phyloP scores from a whole-genome alignment of 1,140 invertebrate genomes.

The Macrosteles quadrilineatus region DNA sequence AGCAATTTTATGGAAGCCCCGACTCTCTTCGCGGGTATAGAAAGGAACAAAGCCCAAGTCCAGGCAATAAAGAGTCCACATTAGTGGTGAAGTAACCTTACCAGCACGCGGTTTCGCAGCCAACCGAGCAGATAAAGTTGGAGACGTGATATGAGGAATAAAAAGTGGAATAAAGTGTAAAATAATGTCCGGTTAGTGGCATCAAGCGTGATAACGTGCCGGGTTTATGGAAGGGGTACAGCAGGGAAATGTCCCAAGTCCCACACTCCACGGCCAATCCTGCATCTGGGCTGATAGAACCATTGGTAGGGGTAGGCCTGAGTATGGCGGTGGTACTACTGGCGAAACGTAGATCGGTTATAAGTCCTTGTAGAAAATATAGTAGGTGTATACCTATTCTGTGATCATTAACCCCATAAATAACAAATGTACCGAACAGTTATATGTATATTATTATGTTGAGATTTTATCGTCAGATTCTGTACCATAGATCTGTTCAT shows the following conservation, averaged over 20 bases:
- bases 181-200: slow-evolving; percentile 9
- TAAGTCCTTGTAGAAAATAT: too few relatives aligned
- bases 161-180: slow-evolving; percentile 25
- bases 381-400: too few relatives aligned
- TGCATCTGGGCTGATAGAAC: slow-evolving; percentile 4
- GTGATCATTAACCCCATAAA: too few relatives aligned
- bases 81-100: neutral
- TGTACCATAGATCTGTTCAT: too few relatives aligned
- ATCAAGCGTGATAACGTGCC: neutral
- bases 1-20: too few relatives aligned
- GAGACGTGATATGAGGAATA: slow-evolving; percentile 14
- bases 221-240: slow-evolving; percentile 1
- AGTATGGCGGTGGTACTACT: neutral
- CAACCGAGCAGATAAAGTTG: slow-evolving; percentile 8
- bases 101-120: neutral
- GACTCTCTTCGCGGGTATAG: too few relatives aligned
- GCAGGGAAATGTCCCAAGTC: neutral
- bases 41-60: neutral
- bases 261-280: neutral
- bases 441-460: too few relatives aligned
- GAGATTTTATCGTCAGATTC: too few relatives aligned
- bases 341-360: too few relatives aligned
- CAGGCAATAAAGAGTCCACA: neutral
- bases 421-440: too few relatives aligned
- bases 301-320: neutral